Conservation (phyloP, 2,113 vertebrate species). For the Cavia aperea region DNA sequence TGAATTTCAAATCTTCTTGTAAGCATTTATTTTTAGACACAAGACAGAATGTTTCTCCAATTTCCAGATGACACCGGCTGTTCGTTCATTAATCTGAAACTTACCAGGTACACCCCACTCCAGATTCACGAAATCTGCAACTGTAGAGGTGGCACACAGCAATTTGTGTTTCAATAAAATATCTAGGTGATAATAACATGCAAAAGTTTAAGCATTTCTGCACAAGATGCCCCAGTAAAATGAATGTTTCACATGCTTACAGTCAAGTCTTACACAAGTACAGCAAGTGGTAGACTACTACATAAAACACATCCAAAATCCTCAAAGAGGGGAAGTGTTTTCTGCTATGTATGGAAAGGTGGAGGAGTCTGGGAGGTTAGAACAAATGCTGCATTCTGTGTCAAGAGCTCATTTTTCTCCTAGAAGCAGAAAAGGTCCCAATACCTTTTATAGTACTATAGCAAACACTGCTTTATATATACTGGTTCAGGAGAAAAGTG, state of each 20-base stretch:
- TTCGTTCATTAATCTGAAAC: neutral
- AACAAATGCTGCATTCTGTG: neutral
- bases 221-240: neutral
- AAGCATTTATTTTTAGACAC: neutral
- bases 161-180: neutral
- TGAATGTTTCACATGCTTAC: neutral
- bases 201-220: neutral
- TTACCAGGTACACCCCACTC: neutral
- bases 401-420: neutral
- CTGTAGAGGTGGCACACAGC: neutral
- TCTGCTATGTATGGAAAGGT: neutral
- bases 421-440: neutral
- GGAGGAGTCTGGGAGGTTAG: neutral
- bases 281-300: neutral
- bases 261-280: neutral
- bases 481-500: neutral
- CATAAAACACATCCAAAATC: neutral
- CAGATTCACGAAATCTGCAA: neutral
- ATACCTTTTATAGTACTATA: neutral
- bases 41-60: neutral
- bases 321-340: neutral
- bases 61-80: neutral
- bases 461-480: neutral
- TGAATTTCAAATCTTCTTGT: neutral
- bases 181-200: neutral